Base-by-base conservation (phyloP, 1,140 invertebrate genomes). In the Chironomus striatipennis region DNA sequence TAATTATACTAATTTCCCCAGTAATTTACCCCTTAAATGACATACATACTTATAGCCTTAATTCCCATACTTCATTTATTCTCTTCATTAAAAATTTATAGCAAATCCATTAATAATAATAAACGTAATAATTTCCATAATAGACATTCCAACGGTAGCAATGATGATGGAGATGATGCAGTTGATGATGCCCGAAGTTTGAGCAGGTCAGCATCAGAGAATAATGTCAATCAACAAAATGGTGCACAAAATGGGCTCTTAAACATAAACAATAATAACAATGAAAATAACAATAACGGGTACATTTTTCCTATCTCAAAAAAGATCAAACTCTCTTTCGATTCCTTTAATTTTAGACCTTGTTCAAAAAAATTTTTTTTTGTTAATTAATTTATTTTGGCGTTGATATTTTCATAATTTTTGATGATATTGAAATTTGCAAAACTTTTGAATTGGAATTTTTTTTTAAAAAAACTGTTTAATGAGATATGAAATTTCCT, bases 101-200 rank as follows among this genome's bases (percentile, higher is more conserved):
- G 24, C 5, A 34, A 34, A 34, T 34, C 24, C 24, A 34, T 34
- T 57, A 57, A 57, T n/a, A 10, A 57, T 2, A n/a, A 10, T 7
- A 57, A 57, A 10, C n/a, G n/a, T 18, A 70, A 70, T 20, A 20
- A 70, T 21, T 70, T 70, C 18, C 47, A 12, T 2, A 10, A 20
- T 42, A 82, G 81, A 81, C 81, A 82, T 82, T 82, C 81, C 81
- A 82, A 82, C 79, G 81, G 81, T 77, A 82, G 81, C 75, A 78
- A 80, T 73, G 81, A 82, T 77, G 79, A 81, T 34, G 78, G 82
- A 79, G 82, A 85, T 77, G 80, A 84, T 82, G 79, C 84, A 79
- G 77, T 83, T 81, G 77, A 85, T 82, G 79, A 85, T 83, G 78
- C 84, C 82, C 77, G 85, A 83, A 86, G 88, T 79, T 80, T 84